Evolutionary conservation across 2,797 vertebrate genomes (phyloP).

Genomic region (Chiroxiphia lanceolata): DNA sequence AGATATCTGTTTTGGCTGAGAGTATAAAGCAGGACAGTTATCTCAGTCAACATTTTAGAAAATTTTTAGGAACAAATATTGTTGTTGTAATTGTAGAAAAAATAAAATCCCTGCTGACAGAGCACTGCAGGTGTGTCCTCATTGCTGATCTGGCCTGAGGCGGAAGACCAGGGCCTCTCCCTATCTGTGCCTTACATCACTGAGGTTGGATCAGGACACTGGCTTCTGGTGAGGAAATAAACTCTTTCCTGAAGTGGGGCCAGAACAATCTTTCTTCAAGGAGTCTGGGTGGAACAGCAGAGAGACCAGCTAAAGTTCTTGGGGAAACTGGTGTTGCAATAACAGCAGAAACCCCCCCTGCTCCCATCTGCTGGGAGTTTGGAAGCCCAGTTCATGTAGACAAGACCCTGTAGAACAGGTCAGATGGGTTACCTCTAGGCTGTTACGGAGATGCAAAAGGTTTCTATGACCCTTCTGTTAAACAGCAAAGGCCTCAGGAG

Average conservation of each 20-base stretch:
- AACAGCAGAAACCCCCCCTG: background rate
- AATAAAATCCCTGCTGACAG: background rate
- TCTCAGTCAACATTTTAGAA: background rate
- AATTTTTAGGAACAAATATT: background rate
- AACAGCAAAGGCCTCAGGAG: background rate
- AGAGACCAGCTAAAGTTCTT: background rate
- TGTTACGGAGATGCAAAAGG: background rate
- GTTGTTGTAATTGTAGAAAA: background rate
- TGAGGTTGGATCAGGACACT: background rate
- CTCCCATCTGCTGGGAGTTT: background rate
- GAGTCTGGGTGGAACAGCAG: background rate
- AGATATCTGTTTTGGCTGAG: background rate
- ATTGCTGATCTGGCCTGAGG: background rate
- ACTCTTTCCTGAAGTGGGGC: background rate
- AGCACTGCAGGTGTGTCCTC: background rate
- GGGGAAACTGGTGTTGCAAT: background rate
- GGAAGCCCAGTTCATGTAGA: background rate
- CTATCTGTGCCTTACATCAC: background rate
- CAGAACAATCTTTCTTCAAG: background rate
- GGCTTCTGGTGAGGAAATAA: background rate
- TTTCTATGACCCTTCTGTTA: background rate
- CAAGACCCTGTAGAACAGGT: background rate
- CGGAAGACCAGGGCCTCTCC: background rate
- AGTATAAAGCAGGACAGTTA: background rate
- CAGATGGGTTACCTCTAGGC: background rate